Evolutionary conservation across 1,140 invertebrate species (phyloP), one percentile per base, ranked within the genome.

Genomic region (Ceratina japonica): DNA sequence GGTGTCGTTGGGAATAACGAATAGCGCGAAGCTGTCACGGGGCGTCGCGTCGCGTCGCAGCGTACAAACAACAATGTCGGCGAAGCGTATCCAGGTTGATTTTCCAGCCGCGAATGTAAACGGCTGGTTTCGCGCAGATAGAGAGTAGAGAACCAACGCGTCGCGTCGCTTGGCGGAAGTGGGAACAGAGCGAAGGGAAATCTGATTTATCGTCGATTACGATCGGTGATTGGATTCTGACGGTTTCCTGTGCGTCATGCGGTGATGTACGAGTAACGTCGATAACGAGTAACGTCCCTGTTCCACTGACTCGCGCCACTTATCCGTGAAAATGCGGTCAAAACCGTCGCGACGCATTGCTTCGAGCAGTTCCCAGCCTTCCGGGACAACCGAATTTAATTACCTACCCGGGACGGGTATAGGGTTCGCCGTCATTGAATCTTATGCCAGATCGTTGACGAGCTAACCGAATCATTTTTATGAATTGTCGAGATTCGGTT

Each of bases 161-260:
- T 51, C 37, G 27, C 20, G 49, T 12, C 20, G 69, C 8, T 44
- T 44, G 18, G 66, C 77, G 52, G 56, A 44, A 71, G 75, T 10
- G 58, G 51, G 52, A 68, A 22, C 49, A 27, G 62, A 61, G 64
- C 12, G 81, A 54, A 71, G 75, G 62, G 79, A 85, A 87, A 82
- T 88, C 83, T 89, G 87, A 90, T 90, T 89, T 89, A 89, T 90
- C 83, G 84, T 72, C 87, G 88, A 89, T 89, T 89, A 90, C 86
- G 79, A 88, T 86, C 79, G 86, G 78, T 85, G 85, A 89, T 89
- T 89, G 87, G 88, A 87, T 76, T 85, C 80, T 81, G 85, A 84
- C 84, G 79, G 80, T 76, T 83, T 86, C 74, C 80, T 85, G 80
- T 82, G 76, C 84, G 84, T 86, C 84, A 72, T 66, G 72, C 81